Evolutionary conservation across 2,888 invertebrate genomes (phyloP).

Genomic region (Podotricha telesiphe): DNA sequence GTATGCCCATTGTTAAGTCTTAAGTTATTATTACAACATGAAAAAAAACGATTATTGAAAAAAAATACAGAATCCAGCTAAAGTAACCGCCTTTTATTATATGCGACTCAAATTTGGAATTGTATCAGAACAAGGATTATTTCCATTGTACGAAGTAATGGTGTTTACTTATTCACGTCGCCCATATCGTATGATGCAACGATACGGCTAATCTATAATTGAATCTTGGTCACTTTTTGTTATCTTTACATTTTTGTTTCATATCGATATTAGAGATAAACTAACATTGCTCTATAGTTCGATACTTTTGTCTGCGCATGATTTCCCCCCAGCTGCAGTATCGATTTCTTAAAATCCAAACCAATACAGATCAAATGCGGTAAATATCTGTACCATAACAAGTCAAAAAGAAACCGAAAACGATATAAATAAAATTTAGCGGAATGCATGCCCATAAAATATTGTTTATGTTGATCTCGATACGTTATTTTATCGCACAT

Average conservation of each 20-base stretch:
- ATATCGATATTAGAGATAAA: conserved; percentile 49
- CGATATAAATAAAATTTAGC: conserved; percentile 77
- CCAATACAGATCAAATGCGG: conserved; percentile 16
- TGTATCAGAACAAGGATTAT: conserved; percentile 75
- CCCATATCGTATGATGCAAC: conserved; percentile 75
- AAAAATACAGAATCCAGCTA: conserved; percentile 69
- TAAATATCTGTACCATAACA: conserved; percentile 27
- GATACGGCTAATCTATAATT: conserved; percentile 82
- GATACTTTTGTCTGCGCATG: background rate
- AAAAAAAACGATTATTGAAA: conserved; percentile 69
- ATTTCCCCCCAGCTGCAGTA: background rate
- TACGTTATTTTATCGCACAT: conserved; percentile 75
- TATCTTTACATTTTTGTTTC: conserved; percentile 70
- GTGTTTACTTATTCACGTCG: conserved; percentile 83
- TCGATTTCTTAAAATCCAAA: background rate
- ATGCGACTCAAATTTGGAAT: conserved; percentile 63
- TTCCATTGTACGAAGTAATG: conserved; percentile 76
- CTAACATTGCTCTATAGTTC: background rate
- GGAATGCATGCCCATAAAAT: conserved; percentile 77
- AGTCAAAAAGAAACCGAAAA: conserved; percentile 35
- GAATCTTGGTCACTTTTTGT: conserved; percentile 78
- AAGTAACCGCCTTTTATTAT: conserved; percentile 65
- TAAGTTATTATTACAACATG: conserved; percentile 68
- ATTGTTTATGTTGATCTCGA: conserved; percentile 77
- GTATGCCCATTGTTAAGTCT: conserved; percentile 75